Evolutionary conservation across 2,888 invertebrate species (phyloP), one percentile per base, ranked within the genome.

Genomic region (Rutpela maculata): DNA sequence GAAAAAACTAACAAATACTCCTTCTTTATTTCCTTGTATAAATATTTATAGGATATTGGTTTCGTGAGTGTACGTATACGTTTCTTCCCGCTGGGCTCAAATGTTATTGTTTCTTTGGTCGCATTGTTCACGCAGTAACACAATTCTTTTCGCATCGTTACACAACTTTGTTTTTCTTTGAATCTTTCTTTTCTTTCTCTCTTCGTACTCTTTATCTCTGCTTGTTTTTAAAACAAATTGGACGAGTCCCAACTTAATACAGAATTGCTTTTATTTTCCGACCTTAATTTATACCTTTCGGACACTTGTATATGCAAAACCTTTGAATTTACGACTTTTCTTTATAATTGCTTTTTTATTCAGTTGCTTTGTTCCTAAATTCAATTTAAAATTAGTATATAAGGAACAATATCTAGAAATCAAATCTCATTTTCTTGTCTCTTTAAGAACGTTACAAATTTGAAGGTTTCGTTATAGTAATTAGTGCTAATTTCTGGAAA

Each of bases 91-190:
- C 59, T 55, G 59, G 57, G 59, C 57, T 73, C 66, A 38, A 66
- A 59, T 65, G 73, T 83, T 83, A 82, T 83, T 83, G 82, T 82
- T 82, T 78, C 83, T 82, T 82, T 82, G 80, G 82, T 81, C 82
- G 76, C 79, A 82, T 80, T 82, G 80, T 82, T 82, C 82, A 78
- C 81, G 78, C 77, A 78, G 79, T 81, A 81, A 80, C 78, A 76
- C 82, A 80, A 82, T 82, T 82, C 82, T 80, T 79, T 82, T 78
- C 80, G 80, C 81, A 77, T 80, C 82, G 82, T 79, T 65, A 65
- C 65, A 31, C 65, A 65, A 31, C 43, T 65, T 38, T 65, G 65
- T 83, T 79, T 79, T 76, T 78, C 63, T 69, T 72, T 81, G 74
- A 76, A 76, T 78, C 77, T 79, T 77, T 79, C 76, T 74, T 80